Evolutionary conservation across 1,140 invertebrate genomes (phyloP).

Genomic region (Halictus rubicundus): DNA sequence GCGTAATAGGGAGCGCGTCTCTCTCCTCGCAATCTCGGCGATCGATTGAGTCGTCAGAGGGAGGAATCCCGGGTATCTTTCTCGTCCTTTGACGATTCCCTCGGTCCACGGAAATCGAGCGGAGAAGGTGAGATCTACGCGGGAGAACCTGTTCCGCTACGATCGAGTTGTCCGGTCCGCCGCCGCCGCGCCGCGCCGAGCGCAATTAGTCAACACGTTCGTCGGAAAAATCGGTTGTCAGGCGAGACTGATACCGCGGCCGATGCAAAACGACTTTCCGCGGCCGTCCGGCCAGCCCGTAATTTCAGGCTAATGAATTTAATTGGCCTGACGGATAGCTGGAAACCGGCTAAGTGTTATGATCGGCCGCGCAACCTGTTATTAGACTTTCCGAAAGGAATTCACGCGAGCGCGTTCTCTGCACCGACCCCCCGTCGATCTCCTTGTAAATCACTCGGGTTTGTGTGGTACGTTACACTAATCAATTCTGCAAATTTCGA

Average conservation of each 20-base stretch:
- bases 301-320: conserved; percentile 51
- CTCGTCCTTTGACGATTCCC: background rate
- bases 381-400: conserved; percentile 9
- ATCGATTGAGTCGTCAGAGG: background rate
- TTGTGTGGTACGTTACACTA: background rate
- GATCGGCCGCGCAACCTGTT: conserved; percentile 21
- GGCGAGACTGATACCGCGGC: background rate
- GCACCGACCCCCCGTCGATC: too few relatives aligned
- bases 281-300: background rate
- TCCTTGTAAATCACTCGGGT: too few relatives aligned
- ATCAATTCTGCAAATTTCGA: conserved; percentile 5
- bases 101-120: too few relatives aligned
- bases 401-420: background rate
- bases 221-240: background rate
- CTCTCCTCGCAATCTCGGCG: background rate
- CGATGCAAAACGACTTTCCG: conserved; percentile 23
- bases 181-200: background rate
- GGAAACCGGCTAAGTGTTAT: conserved; percentile 34
- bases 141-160: background rate
- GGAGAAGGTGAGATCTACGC: too few relatives aligned
- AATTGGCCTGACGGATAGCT: conserved; percentile 32
- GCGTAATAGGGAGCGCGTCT: conserved; percentile 8
- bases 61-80: too few relatives aligned
- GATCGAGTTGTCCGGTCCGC: background rate
- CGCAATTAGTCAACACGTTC: background rate